Evolutionary conservation across 2,888 invertebrate genomes (phyloP), one percentile per base, ranked within the genome.

Genomic region (Pandemis corylana): DNA sequence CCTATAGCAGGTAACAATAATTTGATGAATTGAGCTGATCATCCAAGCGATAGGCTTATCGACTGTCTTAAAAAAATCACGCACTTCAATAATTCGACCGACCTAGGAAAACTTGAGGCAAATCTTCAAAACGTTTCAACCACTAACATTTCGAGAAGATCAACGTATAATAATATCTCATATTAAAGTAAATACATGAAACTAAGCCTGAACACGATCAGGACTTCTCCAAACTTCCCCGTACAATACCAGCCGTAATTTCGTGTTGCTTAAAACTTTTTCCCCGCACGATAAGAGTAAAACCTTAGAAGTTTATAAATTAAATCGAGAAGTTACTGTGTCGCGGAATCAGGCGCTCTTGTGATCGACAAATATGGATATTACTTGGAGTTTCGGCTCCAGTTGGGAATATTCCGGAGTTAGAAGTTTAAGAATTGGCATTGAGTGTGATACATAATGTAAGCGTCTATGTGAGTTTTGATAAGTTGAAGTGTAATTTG

Each of bases 281-380:
- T 74, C 76, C 69, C 66, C 76, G 13, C 74, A 63, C 70, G 89
- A 90, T 89, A 90, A 88, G 90, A 89, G 87, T 84, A 82, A 88
- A 88, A 87, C 89, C 90, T 90, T 90, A 92, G 89, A 92, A 92
- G 90, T 90, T 88, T 88, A 89, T 89, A 92, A 92, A 90, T 93
- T 92, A 92, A 92, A 92, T 92, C 89, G 89, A 88, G 89, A 93
- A 93, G 85, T 93, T 93, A 84, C 82, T 84, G 80, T 85, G 85
- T 85, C 79, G 82, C 83, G 80, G 88, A 92, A 92, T 92, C 92
- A 92, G 86, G 77, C 83, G 82, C 81, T 83, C 90, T 92, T 93
- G 91, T 92, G 87, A 78, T 80, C 78, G 78, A 79, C 82, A 84
- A 87, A 87, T 90, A 87, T 87, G 86, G 85, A 87, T 88, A 86